Evolutionary conservation across 2,113 vertebrate species (phyloP), one percentile per base, ranked within the genome.

Genomic region (Phylloscopus trochilus): DNA sequence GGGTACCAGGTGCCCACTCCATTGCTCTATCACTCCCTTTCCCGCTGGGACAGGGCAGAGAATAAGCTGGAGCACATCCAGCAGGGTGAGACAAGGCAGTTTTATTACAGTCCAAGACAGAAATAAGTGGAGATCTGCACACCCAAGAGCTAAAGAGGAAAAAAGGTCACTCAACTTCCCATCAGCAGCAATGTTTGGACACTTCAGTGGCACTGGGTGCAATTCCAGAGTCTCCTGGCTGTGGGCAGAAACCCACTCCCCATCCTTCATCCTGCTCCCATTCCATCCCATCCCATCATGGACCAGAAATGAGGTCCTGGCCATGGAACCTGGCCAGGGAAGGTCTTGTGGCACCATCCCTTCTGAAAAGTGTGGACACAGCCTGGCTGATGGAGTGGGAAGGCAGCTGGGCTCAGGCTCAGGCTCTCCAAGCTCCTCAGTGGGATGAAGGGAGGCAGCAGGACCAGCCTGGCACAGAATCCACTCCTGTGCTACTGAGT

Each of bases 151-250:
- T 59, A 23, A 46, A 59, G n/a, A 75, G n/a, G 26, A 47, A 13
- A 26, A 60, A 31, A 31, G 26, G 18, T 37, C 56, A 47, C 12
- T 24, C 43, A 14, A 3, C 43, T 60, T 46, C 26, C 37, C 51
- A 73, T 4, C 27, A 76, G 56, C 73, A 49, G 44, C 1, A 1
- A 11, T 47, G 12, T 22, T 60, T 11, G 5, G 43, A 28, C 2
- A 2, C 3, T 2, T 27, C 1, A 1, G 5, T 64, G 75, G 17
- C 53, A 6, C 0, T 39, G 47, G 67, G 9, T 83, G 28, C 27
- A 46, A 22, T 73, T 27, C 33, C 58, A 56, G 6, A 0, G 7
- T 56, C 22, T 66, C 41, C 72, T 41, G 68, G 35, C 59, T 53
- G 59, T n/a, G 53, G n/a, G 43, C 41, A 87, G 16, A 49, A 68